Evolutionary conservation across 2,113 vertebrate genomes (phyloP).

Genomic region (Anolis sagrei): DNA sequence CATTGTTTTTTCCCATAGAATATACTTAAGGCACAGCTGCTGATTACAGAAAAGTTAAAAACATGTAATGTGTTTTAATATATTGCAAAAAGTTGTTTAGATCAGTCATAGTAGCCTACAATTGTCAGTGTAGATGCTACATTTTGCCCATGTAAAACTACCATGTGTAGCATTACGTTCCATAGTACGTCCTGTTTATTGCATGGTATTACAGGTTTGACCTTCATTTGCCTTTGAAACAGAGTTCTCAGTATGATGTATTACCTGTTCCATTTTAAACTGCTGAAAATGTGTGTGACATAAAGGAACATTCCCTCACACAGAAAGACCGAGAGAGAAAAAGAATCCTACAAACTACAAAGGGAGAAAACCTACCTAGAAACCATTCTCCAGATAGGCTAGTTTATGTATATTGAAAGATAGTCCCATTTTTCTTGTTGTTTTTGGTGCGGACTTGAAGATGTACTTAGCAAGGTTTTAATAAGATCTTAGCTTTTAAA

Average conservation of each 20-base stretch:
- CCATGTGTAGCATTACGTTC: too few species aligned
- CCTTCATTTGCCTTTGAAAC: neutral
- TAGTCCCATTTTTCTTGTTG: too few species aligned
- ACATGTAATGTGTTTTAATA: neutral
- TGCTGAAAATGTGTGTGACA: neutral
- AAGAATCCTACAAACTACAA: neutral
- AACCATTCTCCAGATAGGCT: neutral
- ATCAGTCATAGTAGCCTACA: neutral
- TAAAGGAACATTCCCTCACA: neutral
- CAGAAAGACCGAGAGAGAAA: neutral
- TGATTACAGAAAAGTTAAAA: conserved; percentile 40
- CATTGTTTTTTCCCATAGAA: conserved; percentile 9
- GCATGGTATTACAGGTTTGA: neutral
- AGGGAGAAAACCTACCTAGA: neutral
- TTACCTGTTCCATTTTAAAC: neutral
- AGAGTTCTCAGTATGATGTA: neutral
- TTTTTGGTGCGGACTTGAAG: neutral
- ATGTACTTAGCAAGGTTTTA: too few species aligned
- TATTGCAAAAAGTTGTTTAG: neutral
- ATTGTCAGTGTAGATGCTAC: neutral
- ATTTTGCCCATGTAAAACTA: neutral
- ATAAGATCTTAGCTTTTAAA: too few species aligned
- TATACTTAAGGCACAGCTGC: conserved; percentile 40
- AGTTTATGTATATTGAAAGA: neutral
- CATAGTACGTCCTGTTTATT: neutral